Base-by-base conservation (phyloP, 30 jellyfish, hydroid and myxozoan genomes). In the Pelagia noctiluca region DNA sequence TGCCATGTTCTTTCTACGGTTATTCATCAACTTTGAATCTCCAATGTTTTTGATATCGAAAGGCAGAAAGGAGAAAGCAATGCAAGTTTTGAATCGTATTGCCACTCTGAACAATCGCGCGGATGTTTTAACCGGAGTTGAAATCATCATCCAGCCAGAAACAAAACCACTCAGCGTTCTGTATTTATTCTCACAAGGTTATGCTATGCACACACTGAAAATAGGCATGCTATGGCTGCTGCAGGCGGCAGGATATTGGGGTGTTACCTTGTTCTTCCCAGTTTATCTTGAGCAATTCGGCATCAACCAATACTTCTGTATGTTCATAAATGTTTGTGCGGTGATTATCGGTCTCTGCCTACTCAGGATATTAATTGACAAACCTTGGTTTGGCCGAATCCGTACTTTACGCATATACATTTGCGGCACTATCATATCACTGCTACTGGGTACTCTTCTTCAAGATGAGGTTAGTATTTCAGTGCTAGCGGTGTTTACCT, bases 191-290 rank as follows among this genome's bases (percentile, higher is more conserved):
- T 11, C 89, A 26, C 49, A 36, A 66, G 80, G 25, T 0, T 34
- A 16, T 31, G 52, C 46, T 0, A 13, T 30, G 0, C 87, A 75
- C 8, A 86, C 96, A 19, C 16, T 86, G 1, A 82, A 86, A 37
- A 18, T 86, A 22, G 46, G 86, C 12, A 8, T 64, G 11, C 34
- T 86, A 10, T 86, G 96, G 96, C 16, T 86, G 32, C 76, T 67
- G 13, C 96, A 86, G 35, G 32, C 86, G 35, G 21, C 71, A n/a
- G 96, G 96, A 13, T 86, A 86, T 35, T 86, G 96, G 96, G 96
- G 96, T 22, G 82, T 66, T 8, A 86, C 96, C 0, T 47, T 79
- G 7, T 86, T 74, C 63, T 66, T 74, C 57, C 96, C 96, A 28
- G 35, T 64, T 26, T 86, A 75, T 48, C 72, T 86, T 69, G 60